Conservation (phyloP, 2,113 vertebrate genomes). For the Gymnobelideus leadbeateri region DNA sequence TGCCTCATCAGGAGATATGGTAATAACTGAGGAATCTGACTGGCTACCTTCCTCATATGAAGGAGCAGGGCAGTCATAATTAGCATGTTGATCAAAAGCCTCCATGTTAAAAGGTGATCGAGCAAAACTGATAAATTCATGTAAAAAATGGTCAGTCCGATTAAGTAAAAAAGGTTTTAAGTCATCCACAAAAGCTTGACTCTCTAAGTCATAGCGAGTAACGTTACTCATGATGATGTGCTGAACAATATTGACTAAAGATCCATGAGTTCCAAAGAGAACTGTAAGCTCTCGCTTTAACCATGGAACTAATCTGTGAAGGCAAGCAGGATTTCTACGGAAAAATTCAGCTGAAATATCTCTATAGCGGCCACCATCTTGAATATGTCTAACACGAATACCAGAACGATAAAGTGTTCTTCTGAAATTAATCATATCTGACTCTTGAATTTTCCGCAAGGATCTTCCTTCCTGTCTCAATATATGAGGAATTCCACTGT, state of each 20-base stretch:
- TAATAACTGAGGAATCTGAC: slow-evolving; percentile 93
- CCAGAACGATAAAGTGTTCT: slow-evolving; percentile 92
- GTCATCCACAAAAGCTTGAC: slow-evolving; percentile 88
- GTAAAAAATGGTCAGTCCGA: slow-evolving; percentile 93
- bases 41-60: slow-evolving; percentile 91
- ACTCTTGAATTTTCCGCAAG: slow-evolving; percentile 87
- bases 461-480: slow-evolving; percentile 88
- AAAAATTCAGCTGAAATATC: slow-evolving; percentile 96
- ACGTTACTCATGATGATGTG: slow-evolving; percentile 92
- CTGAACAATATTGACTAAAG: slow-evolving; percentile 91
- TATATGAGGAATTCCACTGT: slow-evolving; percentile 88
- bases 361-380: slow-evolving; percentile 92
- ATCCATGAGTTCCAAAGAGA: slow-evolving; percentile 92
- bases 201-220: slow-evolving; percentile 89
- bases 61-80: slow-evolving; percentile 92
- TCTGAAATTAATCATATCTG: slow-evolving; percentile 94
- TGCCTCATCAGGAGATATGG: slow-evolving; percentile 91
- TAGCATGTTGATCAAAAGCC: slow-evolving; percentile 92
- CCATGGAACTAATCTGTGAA: slow-evolving; percentile 95
- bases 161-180: slow-evolving; percentile 91
- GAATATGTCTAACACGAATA: slow-evolving; percentile 87
- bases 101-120: slow-evolving; percentile 93
- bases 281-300: slow-evolving; percentile 93
- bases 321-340: slow-evolving; percentile 92
- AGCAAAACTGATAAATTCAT: slow-evolving; percentile 93